A percentile compares a stretch with the other conserved stretches of the same genome.
These are phyloP conservation scores for Anas platyrhynchos DNA, from an alignment of 2,113 vertebrate genomes.

Conservation along the genomic window DNA sequence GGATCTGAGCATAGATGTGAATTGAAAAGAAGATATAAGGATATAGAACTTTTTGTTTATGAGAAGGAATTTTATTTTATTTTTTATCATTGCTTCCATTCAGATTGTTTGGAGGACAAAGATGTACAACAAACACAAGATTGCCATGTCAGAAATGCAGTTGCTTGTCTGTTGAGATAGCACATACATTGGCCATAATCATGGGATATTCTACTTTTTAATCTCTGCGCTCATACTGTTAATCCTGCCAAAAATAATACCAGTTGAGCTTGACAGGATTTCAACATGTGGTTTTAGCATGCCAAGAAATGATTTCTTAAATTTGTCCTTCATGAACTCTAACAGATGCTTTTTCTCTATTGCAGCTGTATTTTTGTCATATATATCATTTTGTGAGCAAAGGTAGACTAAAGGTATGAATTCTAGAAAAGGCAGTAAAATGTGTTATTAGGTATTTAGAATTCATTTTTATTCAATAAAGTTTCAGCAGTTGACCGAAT, in stretches of 20 bases:
- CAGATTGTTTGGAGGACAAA: neutral
- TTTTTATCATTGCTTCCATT: neutral
- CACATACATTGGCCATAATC: neutral
- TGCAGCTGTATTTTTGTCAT: neutral
- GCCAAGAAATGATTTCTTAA: conserved; percentile 12
- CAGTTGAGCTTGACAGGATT: conserved; percentile 12
- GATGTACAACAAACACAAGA: neutral
- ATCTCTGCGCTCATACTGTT: conserved; percentile 1
- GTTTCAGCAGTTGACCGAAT: conserved; percentile 4
- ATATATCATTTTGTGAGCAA: neutral
- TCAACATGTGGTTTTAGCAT: neutral
- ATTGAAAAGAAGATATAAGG: neutral
- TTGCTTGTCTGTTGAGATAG: neutral
- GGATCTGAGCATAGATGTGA: neutral
- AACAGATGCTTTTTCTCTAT: neutral
- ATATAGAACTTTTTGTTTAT: neutral
- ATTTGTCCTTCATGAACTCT: neutral
- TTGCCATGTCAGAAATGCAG: neutral
- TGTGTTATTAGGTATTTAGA: conserved; percentile 21
- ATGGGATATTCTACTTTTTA: neutral
- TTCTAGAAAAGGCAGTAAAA: neutral
- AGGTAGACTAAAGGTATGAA: neutral
- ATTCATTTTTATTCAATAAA: conserved; percentile 35
- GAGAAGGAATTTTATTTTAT: neutral
- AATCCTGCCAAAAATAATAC: conserved; percentile 29